A percentile compares a stretch with the other conserved stretches of the same genome.
Conservation (phyloP, 1,140 invertebrate genomes). For the Pissodes strobi region DNA sequence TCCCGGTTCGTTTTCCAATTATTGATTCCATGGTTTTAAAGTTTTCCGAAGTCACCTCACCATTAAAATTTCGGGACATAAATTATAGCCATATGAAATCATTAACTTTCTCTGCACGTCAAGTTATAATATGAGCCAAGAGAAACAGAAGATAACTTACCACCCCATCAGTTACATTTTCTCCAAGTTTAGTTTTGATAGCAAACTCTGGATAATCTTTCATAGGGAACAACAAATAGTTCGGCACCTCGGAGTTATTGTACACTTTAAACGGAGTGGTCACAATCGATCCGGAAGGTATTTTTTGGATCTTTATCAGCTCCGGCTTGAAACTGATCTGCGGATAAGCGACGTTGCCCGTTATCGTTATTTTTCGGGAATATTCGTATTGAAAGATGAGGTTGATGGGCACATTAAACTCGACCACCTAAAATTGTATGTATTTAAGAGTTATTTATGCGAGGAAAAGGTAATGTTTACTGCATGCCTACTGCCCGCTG, state of each 20-base stretch:
- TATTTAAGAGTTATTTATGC: too few relatives aligned
- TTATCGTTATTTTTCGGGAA: slow-evolving; percentile 19
- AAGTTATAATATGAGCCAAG: too few relatives aligned
- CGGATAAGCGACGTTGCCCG: slow-evolving; percentile 33
- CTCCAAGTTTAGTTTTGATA: slow-evolving; percentile 20
- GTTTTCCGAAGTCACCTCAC: too few relatives aligned
- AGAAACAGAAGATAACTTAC: too few relatives aligned
- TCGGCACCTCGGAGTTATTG: slow-evolving; percentile 6
- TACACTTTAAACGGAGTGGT: slow-evolving; percentile 29
- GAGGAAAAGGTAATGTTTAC: too few relatives aligned
- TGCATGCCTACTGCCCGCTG: too few relatives aligned
- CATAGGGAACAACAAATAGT: slow-evolving; percentile 24
- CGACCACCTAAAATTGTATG: slow-evolving; percentile 4
- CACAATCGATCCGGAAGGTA: slow-evolving; percentile 22
- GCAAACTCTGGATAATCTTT: slow-evolving; percentile 31
- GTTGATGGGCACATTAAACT: slow-evolving; percentile 19
- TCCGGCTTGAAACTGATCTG: slow-evolving; percentile 22
- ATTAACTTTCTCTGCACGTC: too few relatives aligned
- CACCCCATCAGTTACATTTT: slow-evolving; percentile 1
- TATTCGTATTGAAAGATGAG: slow-evolving; percentile 28
- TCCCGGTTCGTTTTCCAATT: too few relatives aligned
- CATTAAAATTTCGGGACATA: too few relatives aligned
- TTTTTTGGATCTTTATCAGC: slow-evolving; percentile 39
- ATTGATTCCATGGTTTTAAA: too few relatives aligned
- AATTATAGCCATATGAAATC: too few relatives aligned